Evolutionary conservation across 1,140 invertebrate genomes (phyloP).

Genomic region (Mesaphorura yosii): DNA sequence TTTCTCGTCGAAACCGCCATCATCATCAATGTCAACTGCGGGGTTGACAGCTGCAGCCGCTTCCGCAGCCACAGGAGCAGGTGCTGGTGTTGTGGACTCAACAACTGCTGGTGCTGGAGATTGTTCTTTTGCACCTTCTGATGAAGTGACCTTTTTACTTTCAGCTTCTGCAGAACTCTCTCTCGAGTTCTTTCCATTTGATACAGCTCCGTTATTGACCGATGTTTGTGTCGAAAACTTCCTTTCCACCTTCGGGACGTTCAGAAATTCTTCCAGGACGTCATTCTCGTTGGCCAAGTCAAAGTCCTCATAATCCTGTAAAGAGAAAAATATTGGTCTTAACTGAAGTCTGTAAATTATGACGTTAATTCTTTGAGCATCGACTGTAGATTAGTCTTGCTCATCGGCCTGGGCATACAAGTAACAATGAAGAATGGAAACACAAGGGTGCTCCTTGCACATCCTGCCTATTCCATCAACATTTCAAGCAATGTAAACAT

Average conservation of each 20-base stretch:
- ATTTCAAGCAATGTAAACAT: too few relatives aligned
- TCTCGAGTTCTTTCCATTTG: constrained; percentile 30
- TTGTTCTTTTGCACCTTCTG: constrained; percentile 21
- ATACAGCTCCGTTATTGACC: constrained; percentile 19
- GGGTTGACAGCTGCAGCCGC: too few relatives aligned
- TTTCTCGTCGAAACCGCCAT: too few relatives aligned
- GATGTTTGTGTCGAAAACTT: constrained; percentile 13
- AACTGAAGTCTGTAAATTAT: too few relatives aligned
- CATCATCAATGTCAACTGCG: too few relatives aligned
- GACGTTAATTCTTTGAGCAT: too few relatives aligned
- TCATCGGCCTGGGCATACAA: too few relatives aligned
- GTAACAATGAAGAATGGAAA: background rate
- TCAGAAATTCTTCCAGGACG: constrained; percentile 66
- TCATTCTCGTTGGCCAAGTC: constrained; percentile 83
- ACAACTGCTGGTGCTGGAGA: background rate
- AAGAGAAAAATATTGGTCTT: constrained; percentile 27
- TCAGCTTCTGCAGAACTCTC: constrained; percentile 31
- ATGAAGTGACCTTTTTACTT: background rate
- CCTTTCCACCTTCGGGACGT: constrained; percentile 31
- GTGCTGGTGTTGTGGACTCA: background rate
- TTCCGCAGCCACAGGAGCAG: background rate
- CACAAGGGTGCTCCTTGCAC: background rate
- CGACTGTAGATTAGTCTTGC: too few relatives aligned
- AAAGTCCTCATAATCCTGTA: constrained; percentile 84
- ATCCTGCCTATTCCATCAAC: background rate